Conservation (phyloP, 2,113 vertebrate genomes). For the Nematolebias whitei region DNA sequence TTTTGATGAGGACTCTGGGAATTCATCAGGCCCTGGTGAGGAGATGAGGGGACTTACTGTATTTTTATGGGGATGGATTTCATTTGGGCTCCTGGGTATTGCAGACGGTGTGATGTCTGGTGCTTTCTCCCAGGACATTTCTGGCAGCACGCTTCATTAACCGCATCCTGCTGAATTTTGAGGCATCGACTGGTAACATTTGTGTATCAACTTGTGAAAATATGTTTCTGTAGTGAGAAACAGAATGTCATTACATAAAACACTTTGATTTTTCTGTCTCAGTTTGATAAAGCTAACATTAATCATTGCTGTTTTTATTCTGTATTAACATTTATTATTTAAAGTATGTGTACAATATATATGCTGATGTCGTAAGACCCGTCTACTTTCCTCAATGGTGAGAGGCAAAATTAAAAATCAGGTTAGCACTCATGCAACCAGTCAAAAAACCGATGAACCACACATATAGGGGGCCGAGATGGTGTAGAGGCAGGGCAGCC, state of each 20-base stretch:
- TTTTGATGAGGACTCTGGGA: not conserved
- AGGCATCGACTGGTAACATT: not conserved
- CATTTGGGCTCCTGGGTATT: not conserved
- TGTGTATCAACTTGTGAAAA: not conserved
- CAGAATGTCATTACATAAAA: not conserved
- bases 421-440: not conserved
- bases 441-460: not conserved
- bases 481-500: too few relatives aligned
- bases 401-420: not conserved
- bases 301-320: too few relatives aligned
- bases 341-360: not conserved
- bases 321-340: too few relatives aligned
- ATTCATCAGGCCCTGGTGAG: not conserved
- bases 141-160: not conserved
- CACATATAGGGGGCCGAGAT: too few relatives aligned
- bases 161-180: not conserved
- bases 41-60: not conserved
- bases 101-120: not conserved
- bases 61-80: not conserved
- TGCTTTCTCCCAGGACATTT: not conserved
- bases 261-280: not conserved
- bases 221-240: not conserved
- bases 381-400: not conserved
- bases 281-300: not conserved
- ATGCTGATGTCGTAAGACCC: not conserved